phyloP scores from a whole-genome alignment of 2,113 vertebrate species.

The Hippocampus abdominalis region DNA sequence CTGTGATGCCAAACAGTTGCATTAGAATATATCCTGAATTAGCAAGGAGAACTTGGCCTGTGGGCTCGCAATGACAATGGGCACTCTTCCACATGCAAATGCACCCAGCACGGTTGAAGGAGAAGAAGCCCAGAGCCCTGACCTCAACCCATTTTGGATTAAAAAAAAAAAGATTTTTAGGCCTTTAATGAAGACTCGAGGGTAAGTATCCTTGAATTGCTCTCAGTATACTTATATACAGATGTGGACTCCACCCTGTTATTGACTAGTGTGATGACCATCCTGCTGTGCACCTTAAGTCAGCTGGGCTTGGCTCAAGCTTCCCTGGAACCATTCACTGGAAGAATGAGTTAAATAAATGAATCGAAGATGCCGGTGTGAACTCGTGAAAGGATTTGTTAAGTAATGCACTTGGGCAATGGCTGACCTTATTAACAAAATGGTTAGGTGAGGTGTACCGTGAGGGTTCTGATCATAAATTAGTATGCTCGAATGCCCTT shows the following conservation, averaged over 20 bases:
- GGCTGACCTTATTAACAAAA: slow-evolving; percentile 27
- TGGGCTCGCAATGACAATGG: not conserved
- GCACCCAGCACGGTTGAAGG: too few relatives aligned
- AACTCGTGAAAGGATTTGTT: slow-evolving; percentile 31
- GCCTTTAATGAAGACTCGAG: not conserved
- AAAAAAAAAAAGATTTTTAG: not conserved
- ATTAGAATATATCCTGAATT: slow-evolving; percentile 26
- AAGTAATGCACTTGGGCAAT: slow-evolving; percentile 28
- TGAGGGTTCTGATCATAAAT: slow-evolving; percentile 20
- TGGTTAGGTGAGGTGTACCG: slow-evolving; percentile 31
- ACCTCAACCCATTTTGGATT: not conserved
- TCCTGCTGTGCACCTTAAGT: not conserved
- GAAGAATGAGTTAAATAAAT: slow-evolving; percentile 4
- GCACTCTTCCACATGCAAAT: not conserved
- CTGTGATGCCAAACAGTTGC: slow-evolving; percentile 2
- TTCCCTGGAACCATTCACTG: not conserved
- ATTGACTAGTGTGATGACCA: not conserved
- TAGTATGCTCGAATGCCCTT: slow-evolving; percentile 7
- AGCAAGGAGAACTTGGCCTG: slow-evolving; percentile 28
- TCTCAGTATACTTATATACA: too few relatives aligned
- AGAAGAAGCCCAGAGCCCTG: not conserved
- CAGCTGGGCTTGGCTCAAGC: not conserved
- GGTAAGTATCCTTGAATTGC: too few relatives aligned
- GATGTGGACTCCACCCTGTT: not conserved
- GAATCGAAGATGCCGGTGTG: not conserved